A percentile compares a stretch with the other conserved stretches of the same genome.
phyloP scores from a whole-genome alignment of 2,113 vertebrate species.

The Thinocorus orbignyianus region DNA sequence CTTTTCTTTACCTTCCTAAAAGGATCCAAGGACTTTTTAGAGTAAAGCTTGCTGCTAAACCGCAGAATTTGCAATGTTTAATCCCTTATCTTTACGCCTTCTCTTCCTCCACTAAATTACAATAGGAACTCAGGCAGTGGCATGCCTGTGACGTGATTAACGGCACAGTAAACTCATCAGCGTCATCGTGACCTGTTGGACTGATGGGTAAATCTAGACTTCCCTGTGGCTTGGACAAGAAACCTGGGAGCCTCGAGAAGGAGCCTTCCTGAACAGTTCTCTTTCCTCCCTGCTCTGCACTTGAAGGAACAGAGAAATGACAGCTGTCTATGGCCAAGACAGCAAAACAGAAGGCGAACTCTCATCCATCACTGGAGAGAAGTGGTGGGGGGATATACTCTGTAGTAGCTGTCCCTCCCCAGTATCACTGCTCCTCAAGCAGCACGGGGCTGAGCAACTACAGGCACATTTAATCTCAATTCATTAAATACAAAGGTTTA shows the following conservation, averaged over 20 bases:
- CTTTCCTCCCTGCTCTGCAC: not conserved
- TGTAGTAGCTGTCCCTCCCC: not conserved
- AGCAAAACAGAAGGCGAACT: not conserved
- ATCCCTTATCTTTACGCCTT: not conserved
- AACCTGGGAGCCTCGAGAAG: not conserved
- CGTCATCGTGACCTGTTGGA: not conserved
- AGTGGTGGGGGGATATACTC: fast-evolving
- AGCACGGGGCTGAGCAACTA: not conserved
- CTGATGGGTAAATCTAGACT: not conserved
- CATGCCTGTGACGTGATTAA: not conserved
- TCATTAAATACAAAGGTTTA: no score
- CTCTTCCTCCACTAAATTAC: not conserved
- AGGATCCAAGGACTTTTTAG: not conserved
- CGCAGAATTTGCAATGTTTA: not conserved
- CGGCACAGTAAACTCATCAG: not conserved
- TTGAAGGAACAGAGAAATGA: not conserved
- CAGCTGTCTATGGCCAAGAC: fast-evolving
- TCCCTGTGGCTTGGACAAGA: not conserved
- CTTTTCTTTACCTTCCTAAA: not conserved
- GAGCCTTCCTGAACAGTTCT: not conserved
- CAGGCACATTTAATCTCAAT: not conserved
- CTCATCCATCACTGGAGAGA: not conserved
- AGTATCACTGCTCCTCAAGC: not conserved
- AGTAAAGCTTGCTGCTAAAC: not conserved
- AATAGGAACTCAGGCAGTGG: not conserved